Evolutionary conservation across 1,140 invertebrate species (phyloP), one percentile per base, ranked within the genome.

Genomic region (Acromyrmex heyeri): DNA sequence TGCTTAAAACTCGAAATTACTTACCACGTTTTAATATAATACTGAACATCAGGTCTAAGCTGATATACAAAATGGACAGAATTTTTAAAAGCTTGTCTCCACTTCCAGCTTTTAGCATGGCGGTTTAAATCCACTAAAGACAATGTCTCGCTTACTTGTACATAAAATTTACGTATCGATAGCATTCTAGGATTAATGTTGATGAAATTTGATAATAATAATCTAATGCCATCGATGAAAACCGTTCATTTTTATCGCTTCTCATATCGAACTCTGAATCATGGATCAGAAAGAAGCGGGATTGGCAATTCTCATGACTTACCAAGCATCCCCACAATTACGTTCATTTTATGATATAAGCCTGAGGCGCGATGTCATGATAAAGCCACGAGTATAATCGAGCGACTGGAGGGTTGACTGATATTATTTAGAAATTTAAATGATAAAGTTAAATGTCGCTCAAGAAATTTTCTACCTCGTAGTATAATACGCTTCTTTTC

Each of bases 401-500:
- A 69, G 64, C 14, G 64, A 30, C 48, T 53, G 53, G 30, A 38
- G 55, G 61, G 27, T 48, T 30, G 27, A 14, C 64, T 69, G 77
- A 81, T 79, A 69, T 57, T 70, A 70, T 69, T 81, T 70, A 81
- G 50, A 81, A 81, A 81, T 69, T 79, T 79, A 38, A 70, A 70
- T 81, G 77, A 81, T 65, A 78, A 78, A 65, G 38, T 30, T 64
- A 77, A 64, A 77, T n/a, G 18, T 44, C 14, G 48, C 48, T 14
- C 21, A 81, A 70, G 48, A 59, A 81, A 70, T 70, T 57, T 57
- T 50, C 59, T 50, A 30, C 24, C 14, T 81, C 16, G n/a, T 27
- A 30, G 3, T 50, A 50, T 69, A 38, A 21, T 27, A 44, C 24
- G 18, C 5, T 81, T 70, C 30, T n/a, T 38, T 27, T 70, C 48